Evolutionary conservation across 2,888 invertebrate species (phyloP).

Genomic region (Melanargia galathea): DNA sequence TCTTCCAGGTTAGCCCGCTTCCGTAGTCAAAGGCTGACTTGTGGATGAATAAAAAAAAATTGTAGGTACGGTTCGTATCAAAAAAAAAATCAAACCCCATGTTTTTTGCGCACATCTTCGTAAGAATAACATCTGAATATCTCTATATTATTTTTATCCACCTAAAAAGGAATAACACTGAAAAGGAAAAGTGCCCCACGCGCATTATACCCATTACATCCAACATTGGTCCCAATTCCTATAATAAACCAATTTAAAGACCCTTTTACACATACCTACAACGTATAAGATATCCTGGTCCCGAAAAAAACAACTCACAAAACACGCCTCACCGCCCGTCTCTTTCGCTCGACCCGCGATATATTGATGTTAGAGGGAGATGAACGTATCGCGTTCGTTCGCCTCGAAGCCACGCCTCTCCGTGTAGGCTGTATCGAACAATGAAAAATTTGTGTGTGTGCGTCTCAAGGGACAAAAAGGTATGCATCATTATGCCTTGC

Average conservation of each 20-base stretch:
- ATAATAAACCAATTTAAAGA: slow-evolving; percentile 31
- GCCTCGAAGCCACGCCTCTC: slow-evolving; percentile 27
- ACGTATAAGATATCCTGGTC: slow-evolving; percentile 12
- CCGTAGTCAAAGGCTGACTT: too few relatives aligned
- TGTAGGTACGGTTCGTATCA: too few relatives aligned
- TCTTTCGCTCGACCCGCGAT: background rate
- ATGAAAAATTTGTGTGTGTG: slow-evolving; percentile 30
- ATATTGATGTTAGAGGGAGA: slow-evolving; percentile 21
- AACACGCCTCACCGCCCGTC: slow-evolving; percentile 19
- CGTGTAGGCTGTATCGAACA: slow-evolving; percentile 33
- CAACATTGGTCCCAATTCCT: slow-evolving; percentile 15
- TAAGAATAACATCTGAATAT: background rate
- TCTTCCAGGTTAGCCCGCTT: too few relatives aligned
- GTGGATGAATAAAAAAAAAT: too few relatives aligned
- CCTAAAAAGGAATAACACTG: slow-evolving; percentile 16
- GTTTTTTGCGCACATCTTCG: background rate
- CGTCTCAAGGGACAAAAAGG: slow-evolving; percentile 34
- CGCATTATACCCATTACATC: slow-evolving; percentile 21
- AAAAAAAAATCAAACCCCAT: too few relatives aligned
- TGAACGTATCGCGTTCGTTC: background rate
- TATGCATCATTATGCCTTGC: slow-evolving; percentile 24
- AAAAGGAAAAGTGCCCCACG: background rate
- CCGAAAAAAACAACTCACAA: slow-evolving; percentile 7
- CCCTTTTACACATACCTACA: slow-evolving; percentile 18
- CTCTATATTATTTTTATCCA: background rate